Base-by-base conservation (phyloP, 2,888 invertebrate species). In the Priocnemis perturbator region DNA sequence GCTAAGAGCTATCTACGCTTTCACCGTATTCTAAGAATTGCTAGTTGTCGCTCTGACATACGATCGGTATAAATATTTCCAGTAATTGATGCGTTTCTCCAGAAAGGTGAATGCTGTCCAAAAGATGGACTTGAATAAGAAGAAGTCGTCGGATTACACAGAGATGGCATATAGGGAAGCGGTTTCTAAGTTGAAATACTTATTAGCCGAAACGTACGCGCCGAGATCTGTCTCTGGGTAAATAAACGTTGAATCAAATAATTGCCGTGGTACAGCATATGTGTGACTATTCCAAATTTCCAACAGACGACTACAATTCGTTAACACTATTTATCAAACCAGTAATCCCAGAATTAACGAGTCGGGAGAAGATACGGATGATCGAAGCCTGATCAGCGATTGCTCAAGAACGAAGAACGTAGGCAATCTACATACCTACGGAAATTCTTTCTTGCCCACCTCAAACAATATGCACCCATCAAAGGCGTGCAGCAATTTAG, bases 161-260 rank as follows among this genome's bases (percentile, higher is more conserved):
- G 96, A 96, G 86, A 91, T 94, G 81, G 95, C 95, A 5, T 96
- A 96, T 84, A 93, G 95, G 78, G 96, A 96, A 88, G 96, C 96
- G 15, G 96, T 96, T 3, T 93, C 94, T 0, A 93, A 95, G 71
- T 89, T 96, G 60, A 92, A 95, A 86, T 93, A 95, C 82, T 92
- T 96, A 75, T 88, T 96, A 71, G 94, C 95, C 0, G 95, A 95
- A 77, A 94, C 94, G 73, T 95, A 95, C 83, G 91, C 93, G 30
- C 92, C 94, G 71, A 89, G 91, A 68, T 81, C 87, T 20, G 75
- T 76, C 4, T 60, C 77, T 11, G 77, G 83, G 84, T 84, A 78
- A 60, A 47, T 20, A 21, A 55, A 20, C 11, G 7, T 11, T 37
- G 14, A 66, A 26, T 61, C 21, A 37, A 15, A 15, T 2, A 15